Percentiles rank a stretch among this genome's conserved stretches.
These are phyloP conservation scores for Protaetia brevitarsis DNA, from an alignment of 1,140 invertebrate genomes.

Conservation along the genomic window DNA sequence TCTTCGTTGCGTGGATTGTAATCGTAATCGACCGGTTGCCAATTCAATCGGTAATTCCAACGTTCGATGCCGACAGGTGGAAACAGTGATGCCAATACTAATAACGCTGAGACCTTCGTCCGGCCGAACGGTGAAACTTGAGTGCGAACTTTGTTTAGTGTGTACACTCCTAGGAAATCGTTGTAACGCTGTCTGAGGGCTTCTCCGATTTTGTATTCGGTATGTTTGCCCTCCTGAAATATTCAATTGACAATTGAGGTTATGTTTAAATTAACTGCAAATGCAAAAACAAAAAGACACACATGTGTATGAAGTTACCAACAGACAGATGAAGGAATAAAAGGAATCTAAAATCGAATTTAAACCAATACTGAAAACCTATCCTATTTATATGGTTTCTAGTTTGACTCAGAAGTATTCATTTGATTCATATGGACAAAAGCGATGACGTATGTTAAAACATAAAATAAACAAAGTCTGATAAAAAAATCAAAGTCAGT, in stretches of 20 bases:
- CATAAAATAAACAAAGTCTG: too few relatives aligned
- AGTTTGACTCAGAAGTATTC: too few relatives aligned
- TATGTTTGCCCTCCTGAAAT: slow-evolving; percentile 18
- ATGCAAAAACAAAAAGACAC: neutral
- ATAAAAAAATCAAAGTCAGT: too few relatives aligned
- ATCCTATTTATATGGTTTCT: too few relatives aligned
- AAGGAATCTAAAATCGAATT: too few relatives aligned
- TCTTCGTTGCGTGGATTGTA: neutral
- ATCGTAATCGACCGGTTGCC: slow-evolving; percentile 47
- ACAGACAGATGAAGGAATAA: too few relatives aligned
- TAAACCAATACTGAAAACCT: too few relatives aligned
- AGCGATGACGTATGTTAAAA: too few relatives aligned
- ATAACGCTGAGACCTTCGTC: slow-evolving; percentile 53
- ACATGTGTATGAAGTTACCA: neutral
- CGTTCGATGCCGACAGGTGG: slow-evolving; percentile 39
- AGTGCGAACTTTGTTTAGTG: slow-evolving; percentile 48
- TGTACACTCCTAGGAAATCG: slow-evolving; percentile 33
- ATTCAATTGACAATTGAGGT: neutral
- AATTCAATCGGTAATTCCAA: slow-evolving; percentile 43
- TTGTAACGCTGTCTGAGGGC: neutral
- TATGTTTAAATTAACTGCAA: neutral
- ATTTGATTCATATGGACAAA: too few relatives aligned
- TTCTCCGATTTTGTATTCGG: slow-evolving; percentile 7
- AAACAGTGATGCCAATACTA: slow-evolving; percentile 47
- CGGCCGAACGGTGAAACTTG: slow-evolving; percentile 58